Percentiles rank a stretch among this genome's conserved stretches.
Evolutionary conservation across 2,113 vertebrate species (phyloP).

Genomic region (Salvelinus fontinalis): DNA sequence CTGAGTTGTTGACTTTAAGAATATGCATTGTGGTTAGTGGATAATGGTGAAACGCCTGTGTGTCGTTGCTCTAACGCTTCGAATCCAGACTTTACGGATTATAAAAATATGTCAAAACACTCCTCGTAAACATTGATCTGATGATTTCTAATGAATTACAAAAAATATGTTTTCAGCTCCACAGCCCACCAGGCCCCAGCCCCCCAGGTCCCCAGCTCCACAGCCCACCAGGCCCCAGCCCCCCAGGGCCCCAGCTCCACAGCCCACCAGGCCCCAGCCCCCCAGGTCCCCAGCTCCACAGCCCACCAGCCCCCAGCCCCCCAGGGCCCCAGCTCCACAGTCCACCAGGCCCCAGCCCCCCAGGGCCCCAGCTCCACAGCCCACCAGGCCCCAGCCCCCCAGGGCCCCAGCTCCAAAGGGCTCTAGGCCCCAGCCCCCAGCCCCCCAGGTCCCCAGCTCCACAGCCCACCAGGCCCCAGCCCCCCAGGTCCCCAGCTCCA

Average conservation of each 20-base stretch:
- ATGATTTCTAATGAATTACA: constrained; percentile 52
- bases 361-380: background rate
- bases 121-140: constrained; percentile 56
- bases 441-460: background rate
- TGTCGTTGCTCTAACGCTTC: constrained; percentile 49
- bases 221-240: background rate
- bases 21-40: constrained; percentile 67
- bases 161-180: constrained; percentile 55
- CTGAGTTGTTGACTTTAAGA: constrained; percentile 67
- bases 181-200: no score
- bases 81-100: constrained; percentile 40
- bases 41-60: constrained; percentile 53
- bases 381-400: no score
- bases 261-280: background rate
- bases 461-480: no score
- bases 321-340: background rate
- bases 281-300: background rate
- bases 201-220: background rate
- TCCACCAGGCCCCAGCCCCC: no score
- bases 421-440: background rate
- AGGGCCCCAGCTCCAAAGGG: background rate
- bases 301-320: no score
- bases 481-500: background rate
- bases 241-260: background rate
- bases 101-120: constrained; percentile 49